Evolutionary conservation across 1,140 invertebrate genomes (phyloP), one percentile per base, ranked within the genome.

Genomic region (Drosophila baimaii): DNA sequence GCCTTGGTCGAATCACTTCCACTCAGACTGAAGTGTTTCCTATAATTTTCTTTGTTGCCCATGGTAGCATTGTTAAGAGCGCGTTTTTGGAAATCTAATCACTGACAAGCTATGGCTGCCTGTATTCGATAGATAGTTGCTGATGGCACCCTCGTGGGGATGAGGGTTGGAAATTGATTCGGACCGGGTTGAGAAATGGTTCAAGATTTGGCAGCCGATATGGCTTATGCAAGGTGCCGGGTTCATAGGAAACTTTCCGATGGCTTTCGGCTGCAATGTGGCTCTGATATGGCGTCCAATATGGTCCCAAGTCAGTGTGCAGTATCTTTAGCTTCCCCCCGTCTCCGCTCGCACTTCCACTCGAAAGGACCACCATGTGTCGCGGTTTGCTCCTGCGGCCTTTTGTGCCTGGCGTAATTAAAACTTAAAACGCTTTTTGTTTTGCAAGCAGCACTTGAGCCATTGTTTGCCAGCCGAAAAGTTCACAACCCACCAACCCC

Each of bases 401-500:
- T 79, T 88, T 88, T 88, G 80, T 80, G 63, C 74, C 72, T 51
- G 43, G 12, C 70, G 84, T 89, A 89, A 89, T 89, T 89, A 89
- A 89, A 89, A 89, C 84, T 89, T 89, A 84, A 89, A 89, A 84
- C 69, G 84, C 84, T 89, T 89, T 88, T 89, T 89, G 85, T 89
- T 88, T 89, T 76, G 85, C 85, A 89, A 89, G 84, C 81, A 89
- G 80, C 84, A 74, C 79, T 88, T 89, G 77, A 83, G 79, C 84
- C 84, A 77, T 88, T 88, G 83, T 88, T 86, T 80, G 75, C 78
- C 51, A 76, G 70, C 79, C 58, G 44, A 63, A 79, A 88, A 86
- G 79, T 88, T 88, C 83, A 79, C 63, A 77, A 64, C 71, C 76
- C 76, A 55, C 35, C 58, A 27, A 27, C 61, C 63, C 59, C 55